These are phyloP conservation scores for Sciurus niger DNA, from an alignment of 2,113 vertebrate species.

Conservation along the genomic window DNA sequence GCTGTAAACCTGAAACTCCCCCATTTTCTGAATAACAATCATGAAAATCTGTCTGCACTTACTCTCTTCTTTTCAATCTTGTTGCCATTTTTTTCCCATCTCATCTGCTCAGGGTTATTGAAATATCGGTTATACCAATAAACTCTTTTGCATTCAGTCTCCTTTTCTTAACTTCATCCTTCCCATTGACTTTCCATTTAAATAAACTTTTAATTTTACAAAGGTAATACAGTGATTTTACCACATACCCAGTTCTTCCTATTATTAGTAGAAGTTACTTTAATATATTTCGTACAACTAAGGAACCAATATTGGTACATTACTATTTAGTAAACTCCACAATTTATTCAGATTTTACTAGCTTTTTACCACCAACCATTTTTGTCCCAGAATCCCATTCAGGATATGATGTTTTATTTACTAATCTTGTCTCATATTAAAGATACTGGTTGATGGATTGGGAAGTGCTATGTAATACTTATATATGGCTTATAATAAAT, in stretches of 20 bases:
- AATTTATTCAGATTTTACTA: background rate
- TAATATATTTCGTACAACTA: background rate
- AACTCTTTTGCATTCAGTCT: too few relatives aligned
- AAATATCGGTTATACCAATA: too few relatives aligned
- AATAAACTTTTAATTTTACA: slow-evolving; percentile 49
- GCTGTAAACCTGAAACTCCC: background rate
- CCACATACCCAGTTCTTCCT: background rate
- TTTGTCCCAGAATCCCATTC: background rate
- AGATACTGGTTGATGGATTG: slow-evolving; percentile 39
- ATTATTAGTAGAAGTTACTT: slow-evolving; percentile 22
- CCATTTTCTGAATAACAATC: slow-evolving; percentile 35
- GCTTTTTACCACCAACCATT: background rate
- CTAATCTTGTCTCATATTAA: slow-evolving; percentile 43
- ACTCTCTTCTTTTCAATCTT: too few relatives aligned
- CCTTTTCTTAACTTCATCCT: too few relatives aligned
- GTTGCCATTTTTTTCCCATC: too few relatives aligned
- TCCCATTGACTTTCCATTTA: slow-evolving; percentile 4
- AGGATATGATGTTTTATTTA: slow-evolving; percentile 14
- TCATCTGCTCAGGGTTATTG: too few relatives aligned
- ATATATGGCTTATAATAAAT: too few relatives aligned
- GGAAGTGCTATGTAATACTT: background rate
- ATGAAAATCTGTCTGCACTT: too few relatives aligned
- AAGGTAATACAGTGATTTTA: slow-evolving; percentile 1
- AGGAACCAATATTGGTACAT: background rate
- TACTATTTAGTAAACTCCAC: background rate